Percentiles rank a stretch among this genome's conserved stretches.
phyloP scores from a whole-genome alignment of 64 coral and sea anemone species.

The Porites australiensis region DNA sequence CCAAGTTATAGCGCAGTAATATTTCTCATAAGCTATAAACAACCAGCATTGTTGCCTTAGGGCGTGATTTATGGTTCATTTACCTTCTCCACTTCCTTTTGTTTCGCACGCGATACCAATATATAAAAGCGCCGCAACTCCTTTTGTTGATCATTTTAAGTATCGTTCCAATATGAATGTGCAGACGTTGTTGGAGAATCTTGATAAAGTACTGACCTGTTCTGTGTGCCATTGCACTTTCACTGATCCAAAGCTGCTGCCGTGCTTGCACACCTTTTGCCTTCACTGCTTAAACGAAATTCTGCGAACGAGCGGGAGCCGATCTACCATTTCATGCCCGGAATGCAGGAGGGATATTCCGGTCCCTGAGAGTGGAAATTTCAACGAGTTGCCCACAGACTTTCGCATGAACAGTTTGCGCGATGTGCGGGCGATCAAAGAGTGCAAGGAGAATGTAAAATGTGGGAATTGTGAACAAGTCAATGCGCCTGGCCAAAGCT shows the following conservation, averaged over 20 bases:
- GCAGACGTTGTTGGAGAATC: background rate
- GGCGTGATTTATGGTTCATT: no score
- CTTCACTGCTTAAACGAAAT: conserved; percentile 35
- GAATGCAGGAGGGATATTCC: background rate
- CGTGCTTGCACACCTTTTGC: conserved; percentile 34
- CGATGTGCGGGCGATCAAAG: conserved; percentile 5
- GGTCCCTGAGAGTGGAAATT: conserved; percentile 27
- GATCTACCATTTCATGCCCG: background rate
- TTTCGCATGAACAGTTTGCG: background rate
- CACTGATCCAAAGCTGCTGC: conserved; percentile 20
- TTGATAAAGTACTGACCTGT: conserved; percentile 9
- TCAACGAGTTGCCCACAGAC: conserved; percentile 6
- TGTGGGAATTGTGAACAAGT: conserved; percentile 16
- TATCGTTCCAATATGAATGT: background rate
- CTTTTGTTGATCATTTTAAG: no score
- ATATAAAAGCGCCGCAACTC: no score
- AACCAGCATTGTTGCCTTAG: no score
- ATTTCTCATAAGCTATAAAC: no score
- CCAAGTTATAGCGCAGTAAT: no score
- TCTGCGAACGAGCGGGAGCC: background rate
- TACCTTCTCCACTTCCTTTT: no score
- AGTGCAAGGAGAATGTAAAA: background rate
- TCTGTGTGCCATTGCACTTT: conserved; percentile 1
- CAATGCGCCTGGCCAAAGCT: background rate
- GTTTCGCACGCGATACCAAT: no score